Conservation (phyloP, 2,888 invertebrate genomes). For the Drosophila neotestacea region DNA sequence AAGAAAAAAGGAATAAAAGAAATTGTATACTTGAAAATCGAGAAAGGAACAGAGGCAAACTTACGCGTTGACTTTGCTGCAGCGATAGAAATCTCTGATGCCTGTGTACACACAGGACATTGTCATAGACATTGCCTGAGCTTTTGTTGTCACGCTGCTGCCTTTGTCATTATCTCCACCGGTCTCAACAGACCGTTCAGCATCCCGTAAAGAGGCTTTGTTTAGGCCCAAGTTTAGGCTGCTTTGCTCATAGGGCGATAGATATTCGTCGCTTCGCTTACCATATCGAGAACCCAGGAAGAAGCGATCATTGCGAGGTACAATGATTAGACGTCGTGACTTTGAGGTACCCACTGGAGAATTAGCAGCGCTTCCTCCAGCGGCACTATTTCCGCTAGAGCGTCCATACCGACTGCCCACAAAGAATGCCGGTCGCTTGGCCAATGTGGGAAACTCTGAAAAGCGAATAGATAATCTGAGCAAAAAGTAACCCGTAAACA, state of each 20-base stretch:
- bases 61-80: constrained; percentile 86
- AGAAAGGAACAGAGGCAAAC: constrained; percentile 36
- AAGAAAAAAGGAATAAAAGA: neutral
- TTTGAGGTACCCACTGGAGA: constrained; percentile 76
- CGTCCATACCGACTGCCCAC: constrained; percentile 86
- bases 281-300: constrained; percentile 85
- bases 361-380: constrained; percentile 44
- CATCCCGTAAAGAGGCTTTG: constrained; percentile 26
- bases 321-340: constrained; percentile 82
- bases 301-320: constrained; percentile 85
- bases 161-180: constrained; percentile 27
- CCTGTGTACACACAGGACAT: constrained; percentile 86
- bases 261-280: constrained; percentile 78
- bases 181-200: constrained; percentile 37
- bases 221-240: constrained; percentile 40
- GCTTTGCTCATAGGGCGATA: constrained; percentile 72
- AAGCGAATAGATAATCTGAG: neutral
- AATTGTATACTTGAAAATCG: constrained; percentile 5
- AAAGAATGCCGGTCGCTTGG: constrained; percentile 85
- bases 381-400: constrained; percentile 66
- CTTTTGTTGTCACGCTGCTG: constrained; percentile 19
- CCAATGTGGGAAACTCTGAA: constrained; percentile 62
- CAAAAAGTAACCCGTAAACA: neutral
- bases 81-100: constrained; percentile 86
- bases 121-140: constrained; percentile 19